Evolutionary conservation across 2,797 vertebrate genomes (phyloP), one percentile per base, ranked within the genome.

Genomic region (Enteromius anoplus): DNA sequence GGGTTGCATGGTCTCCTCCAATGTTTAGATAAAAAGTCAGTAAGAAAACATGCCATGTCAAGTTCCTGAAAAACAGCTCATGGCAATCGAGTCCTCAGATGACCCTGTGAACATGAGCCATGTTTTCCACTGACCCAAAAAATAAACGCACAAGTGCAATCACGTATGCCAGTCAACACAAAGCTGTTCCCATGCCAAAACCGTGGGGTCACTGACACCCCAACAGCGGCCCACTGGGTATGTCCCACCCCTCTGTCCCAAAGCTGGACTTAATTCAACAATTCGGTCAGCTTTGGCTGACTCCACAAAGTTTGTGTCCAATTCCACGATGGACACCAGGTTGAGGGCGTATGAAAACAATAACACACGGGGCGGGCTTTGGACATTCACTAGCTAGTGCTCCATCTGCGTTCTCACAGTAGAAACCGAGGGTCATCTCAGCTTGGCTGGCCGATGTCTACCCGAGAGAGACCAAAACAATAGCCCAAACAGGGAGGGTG

Each of bases 401-500:
- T 84, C 68, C 79, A 34, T 23, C 53, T 82, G 79, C 55, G 47
- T 83, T 89, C 88, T 84, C 85, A 82, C 84, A 84, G 53, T 73
- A 58, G 81, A 80, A 87, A 85, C 85, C 89, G 84, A 70, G 84
- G 91, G 90, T 88, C 85, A 85, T 76, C 80, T 5, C 82, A 55
- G 80, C 88, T 84, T 83, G 68, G 86, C 66, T 78, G 84, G 88
- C 80, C 86, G 81, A 89, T 85, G 88, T 78, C 81, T 88, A 92
- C 89, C 89, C 86, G 81, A 85, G 88, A 91, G 85, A 88, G 88
- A 66, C 12, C 78, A 88, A 87, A 90, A 91, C 93, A 91, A 91
- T 89, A 84, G 88, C 75, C 88, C 83, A 88, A 85, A 85, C 73
- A 82, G 88, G 89, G 80, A 91, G 89, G 88, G 91, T 89, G 89